phyloP scores from a whole-genome alignment of 35 echinoderm and acorn worm genomes.

The Amphiura filiformis region DNA sequence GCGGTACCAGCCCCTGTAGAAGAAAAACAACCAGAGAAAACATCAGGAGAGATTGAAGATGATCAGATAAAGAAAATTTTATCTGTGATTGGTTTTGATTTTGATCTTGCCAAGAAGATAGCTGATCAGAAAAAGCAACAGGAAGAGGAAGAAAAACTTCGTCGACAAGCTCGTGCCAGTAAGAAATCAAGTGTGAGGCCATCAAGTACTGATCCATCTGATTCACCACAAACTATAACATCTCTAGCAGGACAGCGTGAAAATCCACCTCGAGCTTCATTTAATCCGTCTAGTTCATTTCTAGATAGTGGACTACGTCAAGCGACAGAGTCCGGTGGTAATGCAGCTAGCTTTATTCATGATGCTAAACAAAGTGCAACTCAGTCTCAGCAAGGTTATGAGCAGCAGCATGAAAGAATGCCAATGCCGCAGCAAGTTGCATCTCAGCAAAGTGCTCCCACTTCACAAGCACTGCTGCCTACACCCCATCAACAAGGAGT shows the following conservation, averaged over 20 bases:
- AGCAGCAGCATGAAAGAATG: background rate
- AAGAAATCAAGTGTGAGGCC: background rate
- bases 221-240: background rate
- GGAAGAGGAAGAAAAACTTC: constrained; percentile 7
- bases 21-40: background rate
- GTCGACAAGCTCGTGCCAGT: background rate
- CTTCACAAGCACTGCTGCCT: background rate
- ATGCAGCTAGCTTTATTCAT: background rate
- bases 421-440: background rate
- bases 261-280: background rate
- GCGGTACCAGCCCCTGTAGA: background rate
- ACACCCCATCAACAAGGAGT: too few relatives aligned
- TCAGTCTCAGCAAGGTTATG: background rate
- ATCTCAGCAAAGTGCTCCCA: background rate
- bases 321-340: background rate
- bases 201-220: background rate
- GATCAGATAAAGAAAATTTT: constrained; percentile 73
- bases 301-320: background rate
- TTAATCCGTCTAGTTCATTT: background rate
- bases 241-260: background rate
- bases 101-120: constrained; percentile 64
- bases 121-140: constrained; percentile 59
- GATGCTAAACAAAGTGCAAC: background rate
- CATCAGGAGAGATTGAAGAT: constrained; percentile 30
- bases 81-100: constrained; percentile 77